phyloP scores from a whole-genome alignment of 2,797 vertebrate genomes.

The Dallia pectoralis region DNA sequence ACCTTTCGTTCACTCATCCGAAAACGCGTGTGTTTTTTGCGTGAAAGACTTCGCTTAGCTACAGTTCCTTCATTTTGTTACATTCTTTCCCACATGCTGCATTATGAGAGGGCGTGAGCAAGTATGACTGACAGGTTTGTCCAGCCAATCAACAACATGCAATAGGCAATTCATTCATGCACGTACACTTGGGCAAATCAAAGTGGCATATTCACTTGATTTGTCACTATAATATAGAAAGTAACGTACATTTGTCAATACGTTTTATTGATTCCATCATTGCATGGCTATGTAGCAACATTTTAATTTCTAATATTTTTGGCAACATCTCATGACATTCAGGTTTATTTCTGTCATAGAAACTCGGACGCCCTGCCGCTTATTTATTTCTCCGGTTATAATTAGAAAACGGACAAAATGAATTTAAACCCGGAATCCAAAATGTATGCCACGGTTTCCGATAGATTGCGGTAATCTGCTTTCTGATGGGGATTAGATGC shows the following conservation, averaged over 20 bases:
- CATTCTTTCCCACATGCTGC: constrained; percentile 79
- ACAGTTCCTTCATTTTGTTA: constrained; percentile 63
- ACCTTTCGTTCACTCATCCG: constrained; percentile 58
- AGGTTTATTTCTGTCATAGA: too few species aligned
- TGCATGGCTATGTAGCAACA: too few species aligned
- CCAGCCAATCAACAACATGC: constrained; percentile 54
- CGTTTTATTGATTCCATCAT: too few species aligned
- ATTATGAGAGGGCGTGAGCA: constrained; percentile 71
- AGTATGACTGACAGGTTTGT: constrained; percentile 49
- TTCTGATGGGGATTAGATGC: too few species aligned
- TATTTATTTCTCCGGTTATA: too few species aligned
- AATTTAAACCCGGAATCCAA: too few species aligned
- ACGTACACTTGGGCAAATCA: constrained; percentile 48
- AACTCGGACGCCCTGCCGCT: too few species aligned
- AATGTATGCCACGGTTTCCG: too few species aligned
- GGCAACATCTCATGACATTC: too few species aligned
- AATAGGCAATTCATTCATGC: constrained; percentile 24
- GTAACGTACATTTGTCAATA: neutral
- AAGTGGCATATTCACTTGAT: neutral
- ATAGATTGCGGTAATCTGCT: too few species aligned
- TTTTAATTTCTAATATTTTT: too few species aligned
- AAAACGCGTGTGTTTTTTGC: constrained; percentile 44
- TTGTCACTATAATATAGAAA: constrained; percentile 16
- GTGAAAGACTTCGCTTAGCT: constrained; percentile 42
- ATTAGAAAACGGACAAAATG: too few species aligned